Evolutionary conservation across 2,113 vertebrate species (phyloP).

Genomic region (Sturnira hondurensis): DNA sequence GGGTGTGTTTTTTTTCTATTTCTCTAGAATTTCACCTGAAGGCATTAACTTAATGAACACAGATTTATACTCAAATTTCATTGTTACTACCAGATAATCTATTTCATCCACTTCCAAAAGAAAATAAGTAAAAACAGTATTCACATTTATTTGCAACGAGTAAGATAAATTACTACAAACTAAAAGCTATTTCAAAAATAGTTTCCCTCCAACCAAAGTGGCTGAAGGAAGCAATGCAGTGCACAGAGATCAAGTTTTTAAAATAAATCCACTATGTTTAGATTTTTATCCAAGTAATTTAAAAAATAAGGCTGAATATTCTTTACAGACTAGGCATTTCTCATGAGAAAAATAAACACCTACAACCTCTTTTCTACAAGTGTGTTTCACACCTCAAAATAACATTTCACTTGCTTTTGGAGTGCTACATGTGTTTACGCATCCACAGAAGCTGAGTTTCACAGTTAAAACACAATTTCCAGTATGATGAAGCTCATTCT

Average conservation of each 20-base stretch:
- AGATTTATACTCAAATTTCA: neutral
- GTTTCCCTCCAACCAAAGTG: neutral
- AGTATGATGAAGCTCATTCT: neutral
- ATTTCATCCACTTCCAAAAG: neutral
- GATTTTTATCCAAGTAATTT: neutral
- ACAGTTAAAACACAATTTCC: neutral
- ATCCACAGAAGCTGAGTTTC: neutral
- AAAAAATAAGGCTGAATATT: slow-evolving; percentile 6
- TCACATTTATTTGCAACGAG: neutral
- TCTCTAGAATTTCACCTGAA: slow-evolving; percentile 24
- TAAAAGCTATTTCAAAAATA: neutral
- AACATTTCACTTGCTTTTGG: neutral
- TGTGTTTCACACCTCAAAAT: slow-evolving; percentile 29
- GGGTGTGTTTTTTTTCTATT: neutral
- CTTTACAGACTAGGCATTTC: neutral
- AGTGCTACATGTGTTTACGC: neutral
- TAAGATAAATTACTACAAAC: neutral
- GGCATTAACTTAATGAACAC: neutral
- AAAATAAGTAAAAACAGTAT: neutral
- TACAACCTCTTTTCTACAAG: neutral
- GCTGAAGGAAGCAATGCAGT: neutral
- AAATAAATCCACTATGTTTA: neutral
- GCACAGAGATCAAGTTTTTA: neutral
- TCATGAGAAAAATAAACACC: neutral
- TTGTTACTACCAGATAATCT: neutral